These are phyloP conservation scores for Phalera bucephala DNA, from an alignment of 2,888 invertebrate genomes.

Conservation along the genomic window DNA sequence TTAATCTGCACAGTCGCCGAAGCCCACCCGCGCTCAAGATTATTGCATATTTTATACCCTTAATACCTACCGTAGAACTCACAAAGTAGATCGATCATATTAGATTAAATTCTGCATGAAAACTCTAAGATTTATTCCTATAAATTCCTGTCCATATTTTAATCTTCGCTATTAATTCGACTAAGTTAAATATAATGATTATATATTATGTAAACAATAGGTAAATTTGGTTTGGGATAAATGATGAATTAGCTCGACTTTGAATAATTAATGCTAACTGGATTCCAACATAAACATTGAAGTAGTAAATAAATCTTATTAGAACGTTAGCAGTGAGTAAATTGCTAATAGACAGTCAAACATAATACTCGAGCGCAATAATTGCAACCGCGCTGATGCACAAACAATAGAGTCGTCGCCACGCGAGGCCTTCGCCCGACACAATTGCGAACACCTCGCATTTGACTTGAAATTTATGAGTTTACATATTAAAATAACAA, in stretches of 20 bases:
- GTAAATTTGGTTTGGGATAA: background rate
- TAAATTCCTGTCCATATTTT: too few relatives aligned
- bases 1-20: conserved; percentile 41
- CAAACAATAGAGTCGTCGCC: conserved; percentile 52
- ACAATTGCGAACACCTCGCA: conserved; percentile 49
- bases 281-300: conserved; percentile 6
- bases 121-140: too few relatives aligned
- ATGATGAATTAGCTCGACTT: background rate
- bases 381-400: conserved; percentile 50
- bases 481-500: conserved; percentile 67
- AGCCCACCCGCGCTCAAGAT: conserved; percentile 70
- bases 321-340: conserved; percentile 33
- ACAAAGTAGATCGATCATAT: too few relatives aligned
- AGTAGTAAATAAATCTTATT: conserved; percentile 32
- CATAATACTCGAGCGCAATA: conserved; percentile 49
- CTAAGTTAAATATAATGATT: background rate
- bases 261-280: conserved; percentile 4
- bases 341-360: conserved; percentile 28
- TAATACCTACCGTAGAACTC: too few relatives aligned
- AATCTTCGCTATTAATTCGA: too few relatives aligned
- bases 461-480: conserved; percentile 54
- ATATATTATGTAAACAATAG: background rate
- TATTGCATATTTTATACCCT: conserved; percentile 6
- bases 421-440: conserved; percentile 55
- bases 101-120: too few relatives aligned